These are phyloP conservation scores for Lithophane semibrunnea DNA, from an alignment of 2,888 invertebrate genomes.

Conservation along the genomic window DNA sequence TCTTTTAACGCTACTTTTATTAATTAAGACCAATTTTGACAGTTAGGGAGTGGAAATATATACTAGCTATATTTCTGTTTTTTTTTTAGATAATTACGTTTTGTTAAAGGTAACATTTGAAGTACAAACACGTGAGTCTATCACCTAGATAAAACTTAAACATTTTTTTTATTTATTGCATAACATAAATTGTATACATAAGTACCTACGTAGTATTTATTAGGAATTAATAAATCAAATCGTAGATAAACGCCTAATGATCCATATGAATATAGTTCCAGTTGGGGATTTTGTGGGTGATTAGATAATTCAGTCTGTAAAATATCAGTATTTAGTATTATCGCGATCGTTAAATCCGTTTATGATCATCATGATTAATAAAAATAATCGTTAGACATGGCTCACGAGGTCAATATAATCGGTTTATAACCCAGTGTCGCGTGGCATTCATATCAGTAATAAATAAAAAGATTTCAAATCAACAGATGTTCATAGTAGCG, in stretches of 20 bases:
- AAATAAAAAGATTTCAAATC: not conserved
- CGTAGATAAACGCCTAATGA: constrained; percentile 39
- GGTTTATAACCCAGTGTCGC: constrained; percentile 6
- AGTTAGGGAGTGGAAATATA: too few species aligned
- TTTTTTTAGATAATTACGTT: too few species aligned
- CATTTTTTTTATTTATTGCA: not conserved
- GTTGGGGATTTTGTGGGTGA: constrained; percentile 21
- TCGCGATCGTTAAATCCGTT: constrained; percentile 38
- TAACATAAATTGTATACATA: not conserved
- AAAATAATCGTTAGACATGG: not conserved
- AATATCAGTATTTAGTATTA: constrained; percentile 33
- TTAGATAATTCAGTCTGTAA: constrained; percentile 41
- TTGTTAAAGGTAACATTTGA: not conserved
- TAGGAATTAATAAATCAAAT: constrained; percentile 48
- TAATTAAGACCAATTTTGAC: not conserved
- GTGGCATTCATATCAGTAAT: constrained; percentile 4
- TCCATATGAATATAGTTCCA: constrained; percentile 12
- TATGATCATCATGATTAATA: constrained; percentile 28
- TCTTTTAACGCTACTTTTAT: too few species aligned
- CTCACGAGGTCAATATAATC: constrained; percentile 11
- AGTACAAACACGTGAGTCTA: not conserved
- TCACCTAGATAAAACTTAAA: constrained; percentile 1
- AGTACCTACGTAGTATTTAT: not conserved
- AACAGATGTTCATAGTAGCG: constrained; percentile 51
- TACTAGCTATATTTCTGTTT: not conserved